Base-by-base conservation (phyloP, 2,797 vertebrate species). In the Lateolabrax maculatus region DNA sequence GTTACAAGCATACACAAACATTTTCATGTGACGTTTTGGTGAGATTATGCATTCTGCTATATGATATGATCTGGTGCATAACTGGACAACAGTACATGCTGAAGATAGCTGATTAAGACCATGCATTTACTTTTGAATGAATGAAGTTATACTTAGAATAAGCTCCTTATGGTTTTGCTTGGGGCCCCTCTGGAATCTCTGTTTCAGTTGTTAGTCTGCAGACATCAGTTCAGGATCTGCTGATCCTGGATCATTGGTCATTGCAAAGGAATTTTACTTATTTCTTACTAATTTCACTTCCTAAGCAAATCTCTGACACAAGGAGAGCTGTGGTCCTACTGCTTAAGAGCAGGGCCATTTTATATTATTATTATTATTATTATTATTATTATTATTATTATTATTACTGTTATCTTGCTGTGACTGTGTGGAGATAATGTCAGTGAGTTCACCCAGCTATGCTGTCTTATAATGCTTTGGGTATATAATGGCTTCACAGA, bases 211-310 rank as follows among this genome's bases (percentile, higher is more conserved):
- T 83, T 83, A 56, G 56, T 84, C 56, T 67, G 58, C 60, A 31
- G 71, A 75, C 57, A 21, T 71, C 71, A 60, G 67, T 31, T 48
- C 76, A 52, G 46, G 71, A 84, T 39, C 72, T 18, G 64, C 76
- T 88, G 81, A 92, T 91, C 81, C 82, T 29, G 84, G 84, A 88
- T 90, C 87, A 84, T 11, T 67, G 49, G 23, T 62, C 41, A 51
- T 77, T 84, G 93, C 92, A 92, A 16, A 78, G 84, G 89, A 90
- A 90, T 92, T 85, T 76, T 15, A 29, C 60, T 51, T 1, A 53
- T 71, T 78, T 68, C 56, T 46, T 29, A 23, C 27, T 53, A 48
- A 68, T 71, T 75, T 86, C 41, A 39, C 46, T 3, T 57, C 36
- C 69, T 15, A 12, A 57, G 21, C 34, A 67, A 83, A 77, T 27